Evolutionary conservation across 2,888 invertebrate genomes (phyloP).

Genomic region (Agrilus cyanescens): DNA sequence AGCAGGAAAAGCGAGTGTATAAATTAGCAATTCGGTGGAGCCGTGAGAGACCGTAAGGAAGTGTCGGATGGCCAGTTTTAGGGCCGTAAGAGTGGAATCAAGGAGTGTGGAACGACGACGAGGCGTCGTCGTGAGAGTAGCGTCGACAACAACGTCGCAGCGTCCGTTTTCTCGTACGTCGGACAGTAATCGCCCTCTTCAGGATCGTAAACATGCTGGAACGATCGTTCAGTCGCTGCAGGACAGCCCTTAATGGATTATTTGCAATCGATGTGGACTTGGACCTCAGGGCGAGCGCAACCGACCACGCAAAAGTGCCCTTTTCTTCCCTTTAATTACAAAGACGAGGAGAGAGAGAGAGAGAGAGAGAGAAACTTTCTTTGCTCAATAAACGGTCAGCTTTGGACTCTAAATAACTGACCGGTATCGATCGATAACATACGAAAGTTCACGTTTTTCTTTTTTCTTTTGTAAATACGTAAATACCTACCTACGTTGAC

Average conservation of each 20-base stretch:
- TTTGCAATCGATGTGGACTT: no score
- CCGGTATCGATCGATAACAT: no score
- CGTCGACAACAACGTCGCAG: conserved; percentile 30
- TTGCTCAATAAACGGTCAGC: no score
- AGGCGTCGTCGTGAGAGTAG: conserved; percentile 19
- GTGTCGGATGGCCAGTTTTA: conserved; percentile 15
- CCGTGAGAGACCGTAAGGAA: conserved; percentile 16
- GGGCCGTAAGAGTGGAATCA: conserved; percentile 20
- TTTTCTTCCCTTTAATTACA: no score
- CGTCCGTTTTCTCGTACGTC: conserved; percentile 32
- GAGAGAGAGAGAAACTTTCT: no score
- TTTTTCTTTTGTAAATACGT: no score
- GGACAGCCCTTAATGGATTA: conserved; percentile 34
- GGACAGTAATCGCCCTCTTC: conserved; percentile 37
- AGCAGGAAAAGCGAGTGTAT: conserved; percentile 9
- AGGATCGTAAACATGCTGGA: conserved; percentile 35
- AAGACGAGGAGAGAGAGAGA: no score
- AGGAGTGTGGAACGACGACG: conserved; percentile 24
- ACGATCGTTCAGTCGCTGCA: conserved; percentile 34
- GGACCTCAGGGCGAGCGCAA: no score
- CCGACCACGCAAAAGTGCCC: no score
- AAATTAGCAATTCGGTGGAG: conserved; percentile 18
- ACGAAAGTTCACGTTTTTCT: no score
- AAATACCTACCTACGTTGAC: no score
- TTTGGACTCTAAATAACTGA: no score